Evolutionary conservation across 2,797 vertebrate species (phyloP).

Genomic region (Salmo trutta): DNA sequence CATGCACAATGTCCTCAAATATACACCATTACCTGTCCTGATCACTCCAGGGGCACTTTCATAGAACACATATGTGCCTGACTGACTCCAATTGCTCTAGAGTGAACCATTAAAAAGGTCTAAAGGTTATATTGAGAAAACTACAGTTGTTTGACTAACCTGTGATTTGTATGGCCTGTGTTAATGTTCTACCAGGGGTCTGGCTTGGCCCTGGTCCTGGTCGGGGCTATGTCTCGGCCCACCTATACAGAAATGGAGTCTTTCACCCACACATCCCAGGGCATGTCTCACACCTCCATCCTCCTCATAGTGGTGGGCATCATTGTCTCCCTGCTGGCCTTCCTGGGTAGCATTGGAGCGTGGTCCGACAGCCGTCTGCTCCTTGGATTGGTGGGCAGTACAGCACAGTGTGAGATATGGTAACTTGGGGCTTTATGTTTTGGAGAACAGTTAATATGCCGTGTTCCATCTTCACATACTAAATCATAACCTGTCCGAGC

Average conservation of each 20-base stretch:
- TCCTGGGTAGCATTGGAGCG: neutral
- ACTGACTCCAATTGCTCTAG: neutral
- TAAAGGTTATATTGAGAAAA: neutral
- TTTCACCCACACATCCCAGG: neutral
- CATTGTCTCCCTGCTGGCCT: neutral
- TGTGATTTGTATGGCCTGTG: neutral
- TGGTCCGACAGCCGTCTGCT: neutral
- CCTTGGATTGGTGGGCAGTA: neutral
- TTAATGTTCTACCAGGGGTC: neutral
- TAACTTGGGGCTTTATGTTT: neutral
- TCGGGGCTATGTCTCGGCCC: neutral
- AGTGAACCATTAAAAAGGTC: neutral
- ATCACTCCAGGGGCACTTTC: neutral
- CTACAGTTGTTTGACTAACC: neutral
- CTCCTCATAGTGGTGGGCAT: slow-evolving; percentile 5
- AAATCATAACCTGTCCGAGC: neutral
- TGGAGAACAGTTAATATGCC: neutral
- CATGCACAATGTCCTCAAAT: neutral
- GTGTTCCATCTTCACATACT: neutral
- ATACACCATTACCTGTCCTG: neutral
- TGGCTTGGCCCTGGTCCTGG: neutral
- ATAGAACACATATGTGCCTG: neutral
- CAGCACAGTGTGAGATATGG: no score
- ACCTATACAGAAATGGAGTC: neutral
- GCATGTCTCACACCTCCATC: slow-evolving; percentile 5